Evolutionary conservation across 2,888 invertebrate species (phyloP), one percentile per base, ranked within the genome.

Genomic region (Aphrophora alni): DNA sequence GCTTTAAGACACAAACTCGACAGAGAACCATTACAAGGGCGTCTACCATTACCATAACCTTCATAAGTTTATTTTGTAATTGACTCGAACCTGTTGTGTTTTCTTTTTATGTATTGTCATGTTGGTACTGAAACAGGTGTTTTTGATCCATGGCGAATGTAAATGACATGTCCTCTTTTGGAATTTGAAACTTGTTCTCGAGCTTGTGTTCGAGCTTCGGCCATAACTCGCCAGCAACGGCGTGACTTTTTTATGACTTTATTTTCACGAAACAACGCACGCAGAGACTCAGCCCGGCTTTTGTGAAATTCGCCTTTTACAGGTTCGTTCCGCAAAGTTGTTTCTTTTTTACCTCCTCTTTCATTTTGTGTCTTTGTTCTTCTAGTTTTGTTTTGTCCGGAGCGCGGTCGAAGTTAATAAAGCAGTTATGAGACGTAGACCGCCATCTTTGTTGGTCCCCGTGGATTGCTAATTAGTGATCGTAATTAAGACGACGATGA

Each of bases 31-130:
- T 33, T 1, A 10, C 44, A 44, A 44, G 44, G 44, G 3, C 3
- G 5, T n/a, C n/a, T 8, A 21, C 21, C 21, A 21, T n/a, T 21
- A 59, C 33, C 33, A 33, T 21, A 59, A 2, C 7, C 59, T 59
- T 59, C 59, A 59, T 59, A 59, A 59, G 59, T 59, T 59, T 59
- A 59, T 59, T 59, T n/a, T 21, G 59, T 59, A 59, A 59, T 59
- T 59, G 59, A 59, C 59, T 44, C 44, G 44, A 14, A 14, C 44
- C 44, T 14, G 44, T 44, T n/a, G 59, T 21, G n/a, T 59, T 59
- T 33, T 33, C 33, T 3, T 44, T 44, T 44, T 44, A 10, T 44
- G 5, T 8, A 21, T 59, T 59, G 59, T 59, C 59, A 59, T 59
- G 59, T 59, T 59, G 59, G 59, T 59, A 59, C 59, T n/a, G 21